Percentiles rank a stretch among this genome's conserved stretches.
Conservation (phyloP, 2,888 invertebrate species). For the Drosophila eohydei region DNA sequence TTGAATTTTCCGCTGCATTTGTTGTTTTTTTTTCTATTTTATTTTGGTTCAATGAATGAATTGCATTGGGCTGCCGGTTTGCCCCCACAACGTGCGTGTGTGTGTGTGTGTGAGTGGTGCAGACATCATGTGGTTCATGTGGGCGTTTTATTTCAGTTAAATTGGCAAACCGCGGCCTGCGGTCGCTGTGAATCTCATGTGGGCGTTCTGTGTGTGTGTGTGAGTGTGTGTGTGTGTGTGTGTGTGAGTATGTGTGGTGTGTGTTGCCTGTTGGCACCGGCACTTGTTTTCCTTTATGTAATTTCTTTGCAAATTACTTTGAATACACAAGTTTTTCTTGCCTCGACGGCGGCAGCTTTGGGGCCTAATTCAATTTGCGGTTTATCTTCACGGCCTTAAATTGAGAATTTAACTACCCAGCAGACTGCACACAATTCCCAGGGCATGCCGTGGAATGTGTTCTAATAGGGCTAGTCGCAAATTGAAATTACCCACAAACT, state of each 20-base stretch:
- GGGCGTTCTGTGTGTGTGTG: conserved; percentile 46
- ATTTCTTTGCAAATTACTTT: conserved; percentile 77
- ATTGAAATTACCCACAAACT: conserved; percentile 40
- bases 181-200: conserved; percentile 44
- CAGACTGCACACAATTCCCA: conserved; percentile 36
- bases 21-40: conserved; percentile 22
- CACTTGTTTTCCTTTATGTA: conserved; percentile 79
- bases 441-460: conserved; percentile 35
- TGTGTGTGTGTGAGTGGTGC: conserved; percentile 47
- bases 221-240: conserved; percentile 22
- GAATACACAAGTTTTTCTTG: conserved; percentile 50
- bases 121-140: conserved; percentile 59
- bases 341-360: conserved; percentile 24
- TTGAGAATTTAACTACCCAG: conserved; percentile 40
- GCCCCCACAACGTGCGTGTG: conserved; percentile 61
- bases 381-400: conserved; percentile 42
- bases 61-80: conserved; percentile 70
- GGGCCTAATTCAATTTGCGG: conserved; percentile 76
- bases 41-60: conserved; percentile 63
- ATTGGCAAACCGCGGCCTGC: conserved; percentile 72
- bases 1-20: conserved; percentile 72
- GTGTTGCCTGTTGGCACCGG: conserved; percentile 57
- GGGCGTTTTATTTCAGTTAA: conserved; percentile 79
- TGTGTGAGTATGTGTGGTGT: conserved; percentile 25
- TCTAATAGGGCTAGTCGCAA: conserved; percentile 29